Percentiles rank a stretch among this genome's conserved stretches.
These are phyloP conservation scores for Acanthurus leucopareius DNA, from an alignment of 2,797 vertebrate species.

Conservation along the genomic window DNA sequence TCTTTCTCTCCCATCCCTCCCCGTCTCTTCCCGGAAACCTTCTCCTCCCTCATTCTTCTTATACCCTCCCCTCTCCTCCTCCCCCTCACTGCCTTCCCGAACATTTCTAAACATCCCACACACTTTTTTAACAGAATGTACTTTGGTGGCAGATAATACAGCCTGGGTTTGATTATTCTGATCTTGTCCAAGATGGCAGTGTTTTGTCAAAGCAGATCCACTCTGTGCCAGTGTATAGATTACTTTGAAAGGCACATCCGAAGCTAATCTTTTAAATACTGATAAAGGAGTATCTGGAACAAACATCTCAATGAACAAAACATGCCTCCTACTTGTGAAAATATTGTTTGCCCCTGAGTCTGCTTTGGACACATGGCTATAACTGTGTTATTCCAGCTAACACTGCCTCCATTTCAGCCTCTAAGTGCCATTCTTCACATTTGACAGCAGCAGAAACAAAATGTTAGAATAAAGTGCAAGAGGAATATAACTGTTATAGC, in stretches of 20 bases:
- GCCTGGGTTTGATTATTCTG: constrained; percentile 59
- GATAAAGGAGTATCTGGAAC: neutral
- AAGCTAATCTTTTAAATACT: constrained; percentile 44
- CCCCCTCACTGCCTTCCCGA: constrained; percentile 43
- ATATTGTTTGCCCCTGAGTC: constrained; percentile 13
- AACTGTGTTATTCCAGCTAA: constrained; percentile 17
- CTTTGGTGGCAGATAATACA: constrained; percentile 48
- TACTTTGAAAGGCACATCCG: constrained; percentile 37
- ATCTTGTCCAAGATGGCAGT: constrained; percentile 57
- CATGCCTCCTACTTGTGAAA: constrained; percentile 18
- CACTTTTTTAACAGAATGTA: constrained; percentile 47
- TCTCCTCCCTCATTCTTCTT: constrained; percentile 65
- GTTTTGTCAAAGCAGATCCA: constrained; percentile 51
- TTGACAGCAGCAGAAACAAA: constrained; percentile 12
- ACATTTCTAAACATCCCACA: constrained; percentile 45
- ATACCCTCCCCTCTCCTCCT: constrained; percentile 21
- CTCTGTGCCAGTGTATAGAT: constrained; percentile 11
- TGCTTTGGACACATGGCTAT: constrained; percentile 30
- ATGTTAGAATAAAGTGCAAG: neutral
- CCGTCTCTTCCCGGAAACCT: constrained; percentile 59
- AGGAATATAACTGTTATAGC: neutral
- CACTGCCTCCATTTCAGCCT: constrained; percentile 4
- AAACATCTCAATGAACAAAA: constrained; percentile 17
- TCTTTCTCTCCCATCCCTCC: constrained; percentile 8
- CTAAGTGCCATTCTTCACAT: constrained; percentile 1